These are phyloP conservation scores for Euglossa dilemma DNA, from an alignment of 1,140 invertebrate species.

Conservation along the genomic window DNA sequence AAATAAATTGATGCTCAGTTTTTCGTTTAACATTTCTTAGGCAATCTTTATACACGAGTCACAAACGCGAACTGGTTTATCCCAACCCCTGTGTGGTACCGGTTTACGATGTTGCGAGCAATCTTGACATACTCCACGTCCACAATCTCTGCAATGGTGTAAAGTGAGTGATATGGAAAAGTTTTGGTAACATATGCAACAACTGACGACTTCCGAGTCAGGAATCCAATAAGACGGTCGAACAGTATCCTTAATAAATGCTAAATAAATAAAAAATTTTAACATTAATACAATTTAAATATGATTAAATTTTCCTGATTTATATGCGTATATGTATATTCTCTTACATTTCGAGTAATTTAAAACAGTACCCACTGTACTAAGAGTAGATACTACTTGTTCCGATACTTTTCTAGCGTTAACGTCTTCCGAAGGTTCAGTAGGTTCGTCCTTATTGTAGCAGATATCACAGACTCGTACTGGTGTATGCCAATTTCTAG, in stretches of 20 bases:
- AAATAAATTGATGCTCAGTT: background rate
- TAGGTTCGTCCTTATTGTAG: constrained; percentile 73
- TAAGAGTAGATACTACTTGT: constrained; percentile 85
- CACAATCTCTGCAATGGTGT: constrained; percentile 91
- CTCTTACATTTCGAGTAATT: constrained; percentile 83
- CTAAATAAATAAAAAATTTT: constrained; percentile 77
- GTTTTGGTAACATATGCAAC: constrained; percentile 85
- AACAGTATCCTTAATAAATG: constrained; percentile 90
- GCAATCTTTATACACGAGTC: constrained; percentile 84
- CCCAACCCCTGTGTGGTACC: constrained; percentile 88
- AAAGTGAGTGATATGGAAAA: constrained; percentile 78
- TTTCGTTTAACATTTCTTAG: constrained; percentile 50
- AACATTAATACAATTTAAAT: background rate
- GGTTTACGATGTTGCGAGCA: constrained; percentile 86
- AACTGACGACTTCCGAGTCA: constrained; percentile 87
- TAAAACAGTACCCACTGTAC: constrained; percentile 84
- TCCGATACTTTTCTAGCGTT: constrained; percentile 86
- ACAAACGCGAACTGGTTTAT: constrained; percentile 87
- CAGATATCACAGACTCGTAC: constrained; percentile 89
- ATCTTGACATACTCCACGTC: constrained; percentile 86
- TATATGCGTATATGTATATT: background rate
- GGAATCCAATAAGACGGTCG: constrained; percentile 92
- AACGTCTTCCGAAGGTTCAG: constrained; percentile 81
- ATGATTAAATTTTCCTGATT: background rate
- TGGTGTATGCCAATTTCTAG: constrained; percentile 85